Conservation (phyloP, 2,888 invertebrate species). For the Spodoptera exigua region DNA sequence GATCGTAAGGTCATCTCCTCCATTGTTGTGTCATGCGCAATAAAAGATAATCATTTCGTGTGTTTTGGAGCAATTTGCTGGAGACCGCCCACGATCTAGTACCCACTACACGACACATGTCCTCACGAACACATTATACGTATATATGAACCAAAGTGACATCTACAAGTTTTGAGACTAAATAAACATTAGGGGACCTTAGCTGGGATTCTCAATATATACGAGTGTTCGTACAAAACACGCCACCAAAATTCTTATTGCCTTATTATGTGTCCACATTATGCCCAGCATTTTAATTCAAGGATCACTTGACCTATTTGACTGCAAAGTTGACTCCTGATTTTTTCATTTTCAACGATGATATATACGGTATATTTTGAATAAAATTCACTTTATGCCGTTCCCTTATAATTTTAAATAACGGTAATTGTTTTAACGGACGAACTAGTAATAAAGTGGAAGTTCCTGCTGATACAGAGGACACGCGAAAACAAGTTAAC, state of each 20-base stretch:
- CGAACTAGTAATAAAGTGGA: constrained; percentile 71
- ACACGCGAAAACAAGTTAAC: constrained; percentile 71
- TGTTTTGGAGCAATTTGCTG: constrained; percentile 83
- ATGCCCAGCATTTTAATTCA: constrained; percentile 59
- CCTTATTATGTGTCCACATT: constrained; percentile 32
- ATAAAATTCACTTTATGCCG: neutral
- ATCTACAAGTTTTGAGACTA: constrained; percentile 34
- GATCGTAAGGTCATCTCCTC: constrained; percentile 80
- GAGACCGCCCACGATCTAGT: constrained; percentile 72
- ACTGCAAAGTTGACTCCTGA: constrained; percentile 32
- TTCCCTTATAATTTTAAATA: constrained; percentile 67
- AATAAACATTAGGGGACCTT: constrained; percentile 36
- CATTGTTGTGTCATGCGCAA: constrained; percentile 83
- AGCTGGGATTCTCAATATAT: constrained; percentile 7
- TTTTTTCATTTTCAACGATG: constrained; percentile 1
- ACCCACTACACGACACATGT: constrained; percentile 42
- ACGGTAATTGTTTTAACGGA: constrained; percentile 76
- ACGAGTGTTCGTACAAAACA: constrained; percentile 23
- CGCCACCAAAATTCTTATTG: constrained; percentile 38
- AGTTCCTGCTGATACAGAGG: constrained; percentile 62
- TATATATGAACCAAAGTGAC: constrained; percentile 17
- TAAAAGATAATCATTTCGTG: constrained; percentile 84
- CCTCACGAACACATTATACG: constrained; percentile 31
- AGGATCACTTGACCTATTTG: constrained; percentile 59
- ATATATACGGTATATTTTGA: constrained; percentile 15